Evolutionary conservation across 2,113 vertebrate genomes (phyloP).

Genomic region (Cyprinus carpio): DNA sequence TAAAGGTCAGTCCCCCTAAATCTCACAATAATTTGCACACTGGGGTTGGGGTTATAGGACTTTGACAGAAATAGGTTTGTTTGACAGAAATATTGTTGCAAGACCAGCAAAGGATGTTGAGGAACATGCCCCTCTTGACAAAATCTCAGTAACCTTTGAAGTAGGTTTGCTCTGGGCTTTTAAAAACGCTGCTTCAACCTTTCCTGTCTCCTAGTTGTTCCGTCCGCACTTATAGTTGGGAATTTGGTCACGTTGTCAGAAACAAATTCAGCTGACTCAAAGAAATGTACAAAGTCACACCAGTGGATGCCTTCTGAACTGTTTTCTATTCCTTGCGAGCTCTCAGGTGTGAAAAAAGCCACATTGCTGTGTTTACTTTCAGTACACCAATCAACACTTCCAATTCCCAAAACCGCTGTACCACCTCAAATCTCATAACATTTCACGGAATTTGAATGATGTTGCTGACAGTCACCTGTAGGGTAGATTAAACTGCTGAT

Average conservation of each 20-base stretch:
- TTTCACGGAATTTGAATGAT: constrained; percentile 59
- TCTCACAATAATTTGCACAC: neutral
- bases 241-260: constrained; percentile 25
- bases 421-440: constrained; percentile 36
- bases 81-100: neutral
- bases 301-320: neutral
- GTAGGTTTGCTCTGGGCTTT: neutral
- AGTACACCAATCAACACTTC: constrained; percentile 21
- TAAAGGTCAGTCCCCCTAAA: neutral
- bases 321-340: constrained; percentile 22
- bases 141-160: neutral
- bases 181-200: neutral
- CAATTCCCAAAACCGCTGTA: constrained; percentile 29
- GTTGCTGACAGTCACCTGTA: constrained; percentile 57
- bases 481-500: constrained; percentile 61
- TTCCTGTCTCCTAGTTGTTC: neutral
- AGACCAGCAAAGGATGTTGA: neutral
- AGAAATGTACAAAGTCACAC: constrained; percentile 26
- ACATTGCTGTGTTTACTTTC: constrained; percentile 11
- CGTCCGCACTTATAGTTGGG: neutral
- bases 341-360: constrained; percentile 30
- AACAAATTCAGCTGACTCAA: constrained; percentile 28
- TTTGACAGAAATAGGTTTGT: neutral
- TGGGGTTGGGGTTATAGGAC: neutral
- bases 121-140: neutral